A percentile compares a stretch with the other conserved stretches of the same genome.
phyloP scores from a whole-genome alignment of 2,113 vertebrate genomes.

The Nothocercus nigrocapillus region DNA sequence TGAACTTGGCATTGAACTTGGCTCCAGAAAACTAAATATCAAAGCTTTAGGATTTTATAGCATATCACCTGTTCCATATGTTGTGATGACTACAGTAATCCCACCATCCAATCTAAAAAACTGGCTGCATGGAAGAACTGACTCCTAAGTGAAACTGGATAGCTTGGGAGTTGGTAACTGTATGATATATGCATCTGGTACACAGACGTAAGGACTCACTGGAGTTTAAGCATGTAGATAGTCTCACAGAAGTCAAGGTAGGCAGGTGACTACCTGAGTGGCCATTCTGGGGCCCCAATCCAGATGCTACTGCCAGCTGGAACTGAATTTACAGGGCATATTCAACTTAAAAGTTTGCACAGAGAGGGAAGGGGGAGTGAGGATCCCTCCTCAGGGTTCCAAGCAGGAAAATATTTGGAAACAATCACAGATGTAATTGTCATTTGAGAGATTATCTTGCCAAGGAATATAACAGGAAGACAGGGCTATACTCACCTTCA shows the following conservation, averaged over 20 bases:
- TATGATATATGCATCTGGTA: background rate
- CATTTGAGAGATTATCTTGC: background rate
- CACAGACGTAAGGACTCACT: background rate
- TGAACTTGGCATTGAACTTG: background rate
- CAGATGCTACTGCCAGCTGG: background rate
- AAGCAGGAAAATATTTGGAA: background rate
- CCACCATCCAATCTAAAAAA: background rate
- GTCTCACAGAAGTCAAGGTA: background rate
- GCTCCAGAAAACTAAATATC: conserved; percentile 6
- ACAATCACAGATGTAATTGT: background rate
- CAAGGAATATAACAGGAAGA: background rate
- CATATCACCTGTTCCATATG: background rate
- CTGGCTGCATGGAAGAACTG: background rate
- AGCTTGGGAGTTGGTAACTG: background rate
- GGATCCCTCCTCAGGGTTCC: background rate
- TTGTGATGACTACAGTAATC: conserved; percentile 9
- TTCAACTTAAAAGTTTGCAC: background rate
- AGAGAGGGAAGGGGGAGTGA: background rate
- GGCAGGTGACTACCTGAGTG: background rate
- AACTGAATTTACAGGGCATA: background rate
- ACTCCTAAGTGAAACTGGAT: background rate
- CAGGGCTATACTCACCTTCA: background rate
- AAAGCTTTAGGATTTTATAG: conserved; percentile 9
- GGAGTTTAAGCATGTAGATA: background rate
- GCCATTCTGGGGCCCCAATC: background rate